Evolutionary conservation across 2,113 vertebrate genomes (phyloP).

Genomic region (Tychaedon coryphoeus): DNA sequence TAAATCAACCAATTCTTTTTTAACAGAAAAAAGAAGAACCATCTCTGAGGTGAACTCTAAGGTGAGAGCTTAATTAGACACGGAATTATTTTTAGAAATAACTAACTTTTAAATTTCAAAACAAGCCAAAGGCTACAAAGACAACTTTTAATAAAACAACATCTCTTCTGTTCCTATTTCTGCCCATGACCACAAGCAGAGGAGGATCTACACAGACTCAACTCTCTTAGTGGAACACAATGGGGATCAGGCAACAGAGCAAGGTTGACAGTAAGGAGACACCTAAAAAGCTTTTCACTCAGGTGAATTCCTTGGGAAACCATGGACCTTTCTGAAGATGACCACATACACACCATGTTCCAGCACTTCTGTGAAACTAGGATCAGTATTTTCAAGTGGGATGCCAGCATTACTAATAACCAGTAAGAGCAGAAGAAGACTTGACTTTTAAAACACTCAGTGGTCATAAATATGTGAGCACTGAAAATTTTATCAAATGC

Average conservation of each 20-base stretch:
- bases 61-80: slow-evolving; percentile 19
- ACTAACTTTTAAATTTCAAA: slow-evolving; percentile 7
- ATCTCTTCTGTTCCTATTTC: background rate
- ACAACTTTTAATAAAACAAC: background rate
- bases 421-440: background rate
- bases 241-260: background rate
- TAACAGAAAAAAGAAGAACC: slow-evolving; percentile 29
- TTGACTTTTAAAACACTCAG: background rate
- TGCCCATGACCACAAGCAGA: background rate
- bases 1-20: slow-evolving; percentile 27
- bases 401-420: background rate
- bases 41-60: background rate
- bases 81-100: background rate
- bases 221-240: background rate
- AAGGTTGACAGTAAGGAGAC: background rate
- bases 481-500: background rate
- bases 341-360: background rate
- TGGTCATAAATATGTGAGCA: background rate
- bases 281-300: background rate
- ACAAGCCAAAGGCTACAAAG: background rate
- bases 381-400: background rate
- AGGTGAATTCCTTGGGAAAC: background rate
- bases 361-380: background rate
- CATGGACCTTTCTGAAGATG: background rate
- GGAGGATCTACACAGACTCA: background rate